phyloP scores from a whole-genome alignment of 2,888 invertebrate genomes.

The Hirtodrosophila alboralis region DNA sequence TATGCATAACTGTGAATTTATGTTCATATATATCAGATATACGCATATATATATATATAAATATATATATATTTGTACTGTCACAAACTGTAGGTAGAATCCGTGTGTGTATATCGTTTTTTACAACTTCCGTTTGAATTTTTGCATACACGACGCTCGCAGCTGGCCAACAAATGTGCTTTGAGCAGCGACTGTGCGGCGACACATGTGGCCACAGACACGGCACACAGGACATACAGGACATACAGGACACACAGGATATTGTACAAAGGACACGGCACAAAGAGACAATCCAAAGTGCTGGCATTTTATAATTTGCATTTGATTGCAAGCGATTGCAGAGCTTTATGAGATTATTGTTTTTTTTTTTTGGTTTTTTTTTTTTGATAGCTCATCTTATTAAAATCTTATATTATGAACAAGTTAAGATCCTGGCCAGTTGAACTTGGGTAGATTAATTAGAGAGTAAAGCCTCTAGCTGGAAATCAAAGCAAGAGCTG shows the following conservation, averaged over 20 bases:
- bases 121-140: slow-evolving; percentile 63
- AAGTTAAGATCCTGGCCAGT: too few species aligned
- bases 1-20: slow-evolving; percentile 1
- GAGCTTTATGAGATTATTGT: background rate
- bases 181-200: slow-evolving; percentile 66
- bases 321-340: too few species aligned
- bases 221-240: slow-evolving; percentile 33
- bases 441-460: too few species aligned
- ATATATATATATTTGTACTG: slow-evolving; percentile 6
- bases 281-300: slow-evolving; percentile 11
- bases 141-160: slow-evolving; percentile 53
- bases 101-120: slow-evolving; percentile 58
- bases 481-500: too few species aligned
- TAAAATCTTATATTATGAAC: too few species aligned
- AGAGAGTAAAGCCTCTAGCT: too few species aligned
- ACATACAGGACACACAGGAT: background rate
- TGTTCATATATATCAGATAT: slow-evolving; percentile 1
- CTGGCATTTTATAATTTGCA: too few species aligned
- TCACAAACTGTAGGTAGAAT: slow-evolving; percentile 43
- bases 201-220: slow-evolving; percentile 74
- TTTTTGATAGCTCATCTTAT: too few species aligned
- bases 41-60: background rate
- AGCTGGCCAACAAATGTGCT: slow-evolving; percentile 67
- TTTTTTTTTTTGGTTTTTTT: too few species aligned
- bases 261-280: background rate